phyloP scores from a whole-genome alignment of 2,797 vertebrate species.

The Orestias chungarensis region DNA sequence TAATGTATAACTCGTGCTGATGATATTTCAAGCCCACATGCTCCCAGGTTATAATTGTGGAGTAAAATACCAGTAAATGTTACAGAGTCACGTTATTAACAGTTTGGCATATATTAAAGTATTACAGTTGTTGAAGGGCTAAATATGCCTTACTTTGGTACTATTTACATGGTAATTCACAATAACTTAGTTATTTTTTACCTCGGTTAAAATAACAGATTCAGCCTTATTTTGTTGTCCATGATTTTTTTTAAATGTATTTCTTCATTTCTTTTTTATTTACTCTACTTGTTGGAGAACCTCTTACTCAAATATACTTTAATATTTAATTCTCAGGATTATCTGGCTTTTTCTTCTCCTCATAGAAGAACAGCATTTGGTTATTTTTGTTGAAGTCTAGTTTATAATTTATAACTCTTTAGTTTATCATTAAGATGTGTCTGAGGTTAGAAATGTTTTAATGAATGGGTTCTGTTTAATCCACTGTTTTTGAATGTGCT shows the following conservation, averaged over 20 bases:
- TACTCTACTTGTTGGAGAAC: not conserved
- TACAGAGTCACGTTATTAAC: not conserved
- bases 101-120: not conserved
- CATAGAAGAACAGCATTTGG: too few species aligned
- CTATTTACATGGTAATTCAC: not conserved
- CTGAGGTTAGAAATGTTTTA: not conserved
- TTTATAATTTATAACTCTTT: not conserved
- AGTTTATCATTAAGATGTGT: not conserved
- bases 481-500: constrained; percentile 6
- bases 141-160: not conserved
- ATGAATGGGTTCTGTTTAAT: not conserved
- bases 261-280: not conserved
- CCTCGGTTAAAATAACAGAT: not conserved
- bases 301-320: not conserved
- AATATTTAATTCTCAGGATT: not conserved
- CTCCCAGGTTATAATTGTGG: not conserved
- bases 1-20: too few species aligned
- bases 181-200: not conserved
- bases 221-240: not conserved
- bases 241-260: not conserved
- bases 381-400: too few species aligned
- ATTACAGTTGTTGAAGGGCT: not conserved
- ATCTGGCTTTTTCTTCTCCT: not conserved
- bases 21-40: not conserved
- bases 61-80: not conserved